These are phyloP conservation scores for Dunckerocampus dactyliophorus DNA, from an alignment of 2,113 vertebrate species.

Conservation along the genomic window DNA sequence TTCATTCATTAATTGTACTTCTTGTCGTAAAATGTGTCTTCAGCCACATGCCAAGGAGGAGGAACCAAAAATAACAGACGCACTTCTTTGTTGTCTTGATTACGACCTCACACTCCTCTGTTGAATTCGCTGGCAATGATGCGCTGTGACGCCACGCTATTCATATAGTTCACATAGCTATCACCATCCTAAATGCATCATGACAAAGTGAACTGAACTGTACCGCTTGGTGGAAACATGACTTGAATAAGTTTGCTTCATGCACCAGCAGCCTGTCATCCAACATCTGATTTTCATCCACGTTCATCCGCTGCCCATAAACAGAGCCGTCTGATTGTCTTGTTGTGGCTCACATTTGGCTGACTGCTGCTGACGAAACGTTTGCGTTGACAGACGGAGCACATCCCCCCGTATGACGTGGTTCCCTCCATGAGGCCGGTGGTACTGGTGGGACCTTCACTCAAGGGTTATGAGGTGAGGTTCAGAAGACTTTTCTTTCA, in stretches of 20 bases:
- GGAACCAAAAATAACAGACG: background rate
- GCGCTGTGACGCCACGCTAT: background rate
- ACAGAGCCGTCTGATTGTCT: conserved; percentile 17
- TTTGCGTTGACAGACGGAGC: conserved; percentile 79
- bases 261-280: conserved; percentile 21
- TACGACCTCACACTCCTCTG: background rate
- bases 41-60: background rate
- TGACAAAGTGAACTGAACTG: background rate
- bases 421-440: conserved; percentile 97
- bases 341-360: conserved; percentile 6
- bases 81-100: background rate
- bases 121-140: background rate
- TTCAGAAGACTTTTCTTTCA: background rate
- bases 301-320: conserved; percentile 15
- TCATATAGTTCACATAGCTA: background rate
- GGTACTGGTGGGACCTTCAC: conserved; percentile 90
- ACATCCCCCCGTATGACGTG: conserved; percentile 89
- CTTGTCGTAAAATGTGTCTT: background rate
- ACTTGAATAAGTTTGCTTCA: conserved; percentile 30
- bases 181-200: background rate
- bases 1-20: background rate
- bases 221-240: conserved; percentile 6
- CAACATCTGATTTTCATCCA: conserved; percentile 6
- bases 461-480: conserved; percentile 93
- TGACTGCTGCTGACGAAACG: conserved; percentile 4